These are phyloP conservation scores for Triplophysa yarkandensis DNA, from an alignment of 2,797 vertebrate genomes.

Conservation along the genomic window DNA sequence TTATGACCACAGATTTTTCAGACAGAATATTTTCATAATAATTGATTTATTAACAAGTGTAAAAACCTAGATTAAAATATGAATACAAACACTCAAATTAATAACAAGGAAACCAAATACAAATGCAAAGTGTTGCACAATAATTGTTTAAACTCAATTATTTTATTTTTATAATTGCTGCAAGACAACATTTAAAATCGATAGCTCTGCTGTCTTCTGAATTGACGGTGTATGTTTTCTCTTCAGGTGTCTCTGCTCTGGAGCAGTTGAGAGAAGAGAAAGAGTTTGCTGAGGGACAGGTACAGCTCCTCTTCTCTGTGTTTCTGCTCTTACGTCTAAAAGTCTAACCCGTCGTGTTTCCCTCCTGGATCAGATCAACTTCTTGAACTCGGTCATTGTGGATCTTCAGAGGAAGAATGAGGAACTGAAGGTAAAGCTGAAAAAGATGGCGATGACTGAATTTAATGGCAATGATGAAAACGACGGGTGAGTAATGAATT, in stretches of 20 bases:
- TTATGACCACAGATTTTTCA: no score
- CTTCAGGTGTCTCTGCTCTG: slow-evolving; percentile 78
- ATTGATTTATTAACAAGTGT: no score
- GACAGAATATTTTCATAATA: no score
- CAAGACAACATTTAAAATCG: no score
- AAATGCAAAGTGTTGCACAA: no score
- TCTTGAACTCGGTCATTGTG: slow-evolving; percentile 95
- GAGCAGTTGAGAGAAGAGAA: slow-evolving; percentile 85
- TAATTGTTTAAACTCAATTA: no score
- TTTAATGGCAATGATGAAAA: slow-evolving; percentile 88
- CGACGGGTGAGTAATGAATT: slow-evolving; percentile 78
- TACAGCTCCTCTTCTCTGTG: slow-evolving; percentile 58
- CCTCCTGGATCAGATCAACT: slow-evolving; percentile 83
- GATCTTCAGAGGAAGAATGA: slow-evolving; percentile 95
- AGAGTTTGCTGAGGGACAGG: slow-evolving; percentile 90
- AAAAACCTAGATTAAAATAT: no score
- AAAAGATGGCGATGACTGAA: slow-evolving; percentile 89
- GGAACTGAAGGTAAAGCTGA: slow-evolving; percentile 91
- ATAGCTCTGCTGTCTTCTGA: no score
- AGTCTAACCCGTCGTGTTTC: neutral
- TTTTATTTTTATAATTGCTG: no score
- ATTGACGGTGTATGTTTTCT: no score
- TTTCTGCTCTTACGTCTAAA: neutral
- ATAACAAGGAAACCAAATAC: no score
- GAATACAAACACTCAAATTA: no score